Conservation (phyloP, 2,113 vertebrate genomes). For the Pholis gunnellus region DNA sequence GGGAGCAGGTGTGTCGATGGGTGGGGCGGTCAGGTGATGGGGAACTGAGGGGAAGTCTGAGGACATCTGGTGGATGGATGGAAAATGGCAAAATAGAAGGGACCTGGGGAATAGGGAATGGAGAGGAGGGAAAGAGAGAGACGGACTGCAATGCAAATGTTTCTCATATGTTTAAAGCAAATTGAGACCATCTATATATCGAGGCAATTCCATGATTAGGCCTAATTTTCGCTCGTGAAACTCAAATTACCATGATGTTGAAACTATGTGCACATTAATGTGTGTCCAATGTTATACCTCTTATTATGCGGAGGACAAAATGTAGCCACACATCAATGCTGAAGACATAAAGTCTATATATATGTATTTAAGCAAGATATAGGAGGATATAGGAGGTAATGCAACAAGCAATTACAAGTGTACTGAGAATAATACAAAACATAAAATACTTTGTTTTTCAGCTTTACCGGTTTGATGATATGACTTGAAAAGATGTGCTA, state of each 20-base stretch:
- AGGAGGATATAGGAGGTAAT: slow-evolving; percentile 24
- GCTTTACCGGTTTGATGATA: slow-evolving; percentile 27
- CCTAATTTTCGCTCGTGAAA: background rate
- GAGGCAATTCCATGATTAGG: background rate
- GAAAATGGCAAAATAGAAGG: background rate
- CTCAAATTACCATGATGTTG: background rate
- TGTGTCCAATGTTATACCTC: background rate
- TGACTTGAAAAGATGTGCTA: slow-evolving; percentile 34
- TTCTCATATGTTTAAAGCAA: background rate
- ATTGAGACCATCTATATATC: background rate
- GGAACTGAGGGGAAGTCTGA: background rate
- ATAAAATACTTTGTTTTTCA: slow-evolving; percentile 42
- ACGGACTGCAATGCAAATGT: background rate
- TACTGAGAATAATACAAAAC: slow-evolving; percentile 32
- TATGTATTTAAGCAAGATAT: background rate
- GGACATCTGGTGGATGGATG: background rate
- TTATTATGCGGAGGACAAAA: background rate
- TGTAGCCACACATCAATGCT: background rate
- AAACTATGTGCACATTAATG: background rate
- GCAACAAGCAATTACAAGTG: slow-evolving; percentile 41
- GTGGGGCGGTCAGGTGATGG: background rate
- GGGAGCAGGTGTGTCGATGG: background rate
- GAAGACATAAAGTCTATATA: background rate
- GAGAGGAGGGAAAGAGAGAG: background rate
- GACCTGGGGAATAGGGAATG: background rate